A percentile compares a stretch with the other conserved stretches of the same genome.
Evolutionary conservation across 30 jellyfish, hydroid and myxozoan species (phyloP).

Genomic region (Haliclystus octoradiatus): DNA sequence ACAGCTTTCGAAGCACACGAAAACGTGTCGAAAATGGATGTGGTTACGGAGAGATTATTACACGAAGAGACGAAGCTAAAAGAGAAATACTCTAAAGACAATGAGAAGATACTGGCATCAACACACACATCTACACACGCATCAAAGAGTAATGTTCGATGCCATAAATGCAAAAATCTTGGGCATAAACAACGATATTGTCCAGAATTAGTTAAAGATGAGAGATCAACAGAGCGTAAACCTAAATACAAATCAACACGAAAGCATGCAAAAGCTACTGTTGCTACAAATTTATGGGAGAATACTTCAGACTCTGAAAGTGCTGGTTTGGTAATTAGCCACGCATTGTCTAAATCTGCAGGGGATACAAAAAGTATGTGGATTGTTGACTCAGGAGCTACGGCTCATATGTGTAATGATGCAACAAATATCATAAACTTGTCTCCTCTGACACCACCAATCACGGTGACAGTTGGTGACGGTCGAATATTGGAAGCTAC

Average conservation of each 20-base stretch:
- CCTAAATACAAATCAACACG: not conserved
- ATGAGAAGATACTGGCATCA: not conserved
- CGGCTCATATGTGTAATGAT: slow-evolving; percentile 38
- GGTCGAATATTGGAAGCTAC: not conserved
- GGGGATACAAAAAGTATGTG: slow-evolving; percentile 11
- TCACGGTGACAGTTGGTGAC: not conserved
- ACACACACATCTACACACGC: not conserved
- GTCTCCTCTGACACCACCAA: not conserved
- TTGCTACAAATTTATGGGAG: slow-evolving; percentile 11
- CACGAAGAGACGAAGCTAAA: slow-evolving; percentile 33
- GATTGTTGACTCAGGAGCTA: slow-evolving; percentile 57
- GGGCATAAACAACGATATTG: slow-evolving; percentile 35
- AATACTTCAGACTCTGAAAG: not conserved
- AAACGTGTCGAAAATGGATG: slow-evolving; percentile 32
- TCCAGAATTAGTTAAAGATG: slow-evolving; percentile 7
- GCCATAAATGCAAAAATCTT: slow-evolving; percentile 29
- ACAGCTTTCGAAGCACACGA: slow-evolving; percentile 54
- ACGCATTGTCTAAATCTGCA: slow-evolving; percentile 2
- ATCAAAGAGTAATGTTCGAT: not conserved
- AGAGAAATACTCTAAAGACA: not conserved
- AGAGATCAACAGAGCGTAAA: not conserved
- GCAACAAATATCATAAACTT: not conserved
- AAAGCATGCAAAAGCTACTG: slow-evolving; percentile 9
- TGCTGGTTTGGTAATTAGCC: not conserved
- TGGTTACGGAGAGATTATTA: slow-evolving; percentile 30